phyloP scores from a whole-genome alignment of 2,888 invertebrate species.

The Calameuta pallipes region DNA sequence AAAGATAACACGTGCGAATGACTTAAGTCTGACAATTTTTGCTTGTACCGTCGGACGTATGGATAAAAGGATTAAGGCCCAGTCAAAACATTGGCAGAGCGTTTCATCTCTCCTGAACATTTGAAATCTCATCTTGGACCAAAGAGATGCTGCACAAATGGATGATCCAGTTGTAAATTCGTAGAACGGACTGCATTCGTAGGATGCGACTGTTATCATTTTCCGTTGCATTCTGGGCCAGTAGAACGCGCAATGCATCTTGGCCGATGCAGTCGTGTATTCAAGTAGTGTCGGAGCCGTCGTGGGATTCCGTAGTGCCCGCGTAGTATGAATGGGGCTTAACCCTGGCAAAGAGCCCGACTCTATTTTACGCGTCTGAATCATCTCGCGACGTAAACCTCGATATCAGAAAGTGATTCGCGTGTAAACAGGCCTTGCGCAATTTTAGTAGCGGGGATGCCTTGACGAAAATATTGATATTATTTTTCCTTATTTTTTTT shows the following conservation, averaged over 20 bases:
- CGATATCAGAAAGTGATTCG: background rate
- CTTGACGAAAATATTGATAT: background rate
- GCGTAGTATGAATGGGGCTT: constrained; percentile 29
- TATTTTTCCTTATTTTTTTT: background rate
- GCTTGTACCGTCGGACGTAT: background rate
- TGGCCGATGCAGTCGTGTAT: background rate
- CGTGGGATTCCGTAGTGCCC: background rate
- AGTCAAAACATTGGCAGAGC: background rate
- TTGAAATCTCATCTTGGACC: background rate
- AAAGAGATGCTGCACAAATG: background rate
- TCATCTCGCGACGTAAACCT: constrained; percentile 26
- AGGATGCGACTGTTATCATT: background rate
- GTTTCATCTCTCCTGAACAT: background rate
- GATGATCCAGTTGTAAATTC: background rate
- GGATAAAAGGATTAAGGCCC: background rate
- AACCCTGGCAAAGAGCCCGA: constrained; percentile 36
- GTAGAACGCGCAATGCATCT: background rate
- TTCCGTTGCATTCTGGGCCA: background rate
- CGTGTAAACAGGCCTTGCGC: constrained; percentile 1
- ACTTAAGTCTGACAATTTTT: background rate
- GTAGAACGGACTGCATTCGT: background rate
- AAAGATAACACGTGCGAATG: background rate
- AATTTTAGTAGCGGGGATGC: background rate
- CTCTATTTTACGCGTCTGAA: constrained; percentile 40
- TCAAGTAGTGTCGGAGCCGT: background rate